Evolutionary conservation across 1,140 invertebrate genomes (phyloP).

Genomic region (Drosophila rhopaloa): DNA sequence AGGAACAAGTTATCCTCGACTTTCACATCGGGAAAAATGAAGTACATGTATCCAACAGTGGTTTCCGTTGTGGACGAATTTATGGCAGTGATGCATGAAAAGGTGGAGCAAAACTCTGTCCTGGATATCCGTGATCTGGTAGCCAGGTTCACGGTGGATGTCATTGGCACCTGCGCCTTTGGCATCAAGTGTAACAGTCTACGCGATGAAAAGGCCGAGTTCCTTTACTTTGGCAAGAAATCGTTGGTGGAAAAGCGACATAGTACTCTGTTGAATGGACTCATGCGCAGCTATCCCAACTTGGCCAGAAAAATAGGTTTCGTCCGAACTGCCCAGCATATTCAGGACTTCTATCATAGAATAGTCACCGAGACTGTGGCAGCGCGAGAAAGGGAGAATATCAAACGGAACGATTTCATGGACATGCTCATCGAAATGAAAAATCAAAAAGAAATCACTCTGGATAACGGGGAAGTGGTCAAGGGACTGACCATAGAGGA

Average conservation of each 20-base stretch:
- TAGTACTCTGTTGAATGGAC: neutral
- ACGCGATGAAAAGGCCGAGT: constrained; percentile 85
- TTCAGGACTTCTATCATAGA: constrained; percentile 85
- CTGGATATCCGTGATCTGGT: constrained; percentile 68
- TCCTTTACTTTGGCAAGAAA: constrained; percentile 68
- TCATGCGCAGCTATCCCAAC: constrained; percentile 17
- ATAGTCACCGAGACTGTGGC: constrained; percentile 85
- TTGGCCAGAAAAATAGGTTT: constrained; percentile 69
- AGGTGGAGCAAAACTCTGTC: constrained; percentile 5
- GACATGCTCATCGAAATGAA: constrained; percentile 86
- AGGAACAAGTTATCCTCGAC: constrained; percentile 86
- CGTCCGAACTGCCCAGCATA: constrained; percentile 59
- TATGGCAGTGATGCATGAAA: constrained; percentile 41
- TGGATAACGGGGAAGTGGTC: constrained; percentile 37
- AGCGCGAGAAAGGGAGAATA: constrained; percentile 85
- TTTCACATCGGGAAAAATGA: constrained; percentile 87
- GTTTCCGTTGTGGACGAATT: constrained; percentile 53
- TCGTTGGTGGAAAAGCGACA: constrained; percentile 46
- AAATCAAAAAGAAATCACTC: constrained; percentile 28
- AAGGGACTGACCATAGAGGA: constrained; percentile 59
- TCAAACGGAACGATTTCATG: constrained; percentile 86
- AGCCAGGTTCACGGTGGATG: constrained; percentile 75
- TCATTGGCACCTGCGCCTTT: constrained; percentile 87
- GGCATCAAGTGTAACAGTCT: constrained; percentile 87
- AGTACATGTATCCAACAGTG: constrained; percentile 85